These are phyloP conservation scores for Fragum whitleyi DNA, from an alignment of 2,888 invertebrate genomes.

Conservation along the genomic window DNA sequence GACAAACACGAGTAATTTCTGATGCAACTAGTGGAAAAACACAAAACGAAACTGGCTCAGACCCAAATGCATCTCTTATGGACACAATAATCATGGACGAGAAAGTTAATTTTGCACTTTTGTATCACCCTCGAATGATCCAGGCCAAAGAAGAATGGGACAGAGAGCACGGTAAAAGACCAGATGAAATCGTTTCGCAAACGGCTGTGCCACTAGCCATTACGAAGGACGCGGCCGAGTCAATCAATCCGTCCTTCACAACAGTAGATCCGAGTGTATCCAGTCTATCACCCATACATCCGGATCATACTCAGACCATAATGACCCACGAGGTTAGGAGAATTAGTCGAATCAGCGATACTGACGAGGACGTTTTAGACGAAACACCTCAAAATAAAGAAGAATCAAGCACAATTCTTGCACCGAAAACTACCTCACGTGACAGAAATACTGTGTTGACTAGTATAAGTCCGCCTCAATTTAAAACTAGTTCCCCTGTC, in stretches of 20 bases:
- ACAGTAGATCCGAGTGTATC: slow-evolving; percentile 4
- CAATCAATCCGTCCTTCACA: slow-evolving; percentile 2
- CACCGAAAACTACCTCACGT: neutral
- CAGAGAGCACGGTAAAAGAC: slow-evolving; percentile 4
- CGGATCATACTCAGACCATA: neutral
- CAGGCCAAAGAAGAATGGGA: slow-evolving; percentile 24
- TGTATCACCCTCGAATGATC: slow-evolving; percentile 30
- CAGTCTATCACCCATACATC: slow-evolving; percentile 7
- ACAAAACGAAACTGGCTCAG: neutral
- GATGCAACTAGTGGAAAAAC: neutral
- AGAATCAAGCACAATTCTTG: neutral
- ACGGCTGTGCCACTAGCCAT: slow-evolving; percentile 17
- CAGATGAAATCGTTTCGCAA: slow-evolving; percentile 7
- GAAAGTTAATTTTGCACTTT: slow-evolving; percentile 26
- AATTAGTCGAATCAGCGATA: slow-evolving; percentile 16
- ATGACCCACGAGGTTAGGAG: neutral
- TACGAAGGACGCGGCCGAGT: neutral
- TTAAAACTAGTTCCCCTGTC: slow-evolving; percentile 12
- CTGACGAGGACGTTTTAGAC: neutral
- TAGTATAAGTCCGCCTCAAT: slow-evolving; percentile 2
- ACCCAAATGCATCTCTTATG: slow-evolving; percentile 3
- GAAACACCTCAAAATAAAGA: neutral
- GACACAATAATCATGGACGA: slow-evolving; percentile 31
- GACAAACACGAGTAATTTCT: neutral
- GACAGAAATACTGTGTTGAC: slow-evolving; percentile 17